Evolutionary conservation across 2,113 vertebrate species (phyloP), one percentile per base, ranked within the genome.

Genomic region (Muntiacus reevesi): DNA sequence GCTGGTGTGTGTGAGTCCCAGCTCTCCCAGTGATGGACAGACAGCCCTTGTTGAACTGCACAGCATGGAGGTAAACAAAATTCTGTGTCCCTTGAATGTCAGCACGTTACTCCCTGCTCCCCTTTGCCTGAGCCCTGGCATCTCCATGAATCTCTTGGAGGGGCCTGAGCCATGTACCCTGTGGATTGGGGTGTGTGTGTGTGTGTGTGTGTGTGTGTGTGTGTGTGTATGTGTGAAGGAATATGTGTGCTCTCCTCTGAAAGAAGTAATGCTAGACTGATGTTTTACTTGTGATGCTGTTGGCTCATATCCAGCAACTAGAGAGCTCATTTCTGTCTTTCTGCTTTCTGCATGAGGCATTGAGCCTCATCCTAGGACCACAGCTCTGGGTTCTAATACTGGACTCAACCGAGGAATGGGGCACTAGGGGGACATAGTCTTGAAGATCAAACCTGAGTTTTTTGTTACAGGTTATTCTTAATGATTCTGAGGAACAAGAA

Each of bases 51-150:
- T 99, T 1, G 98, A 99, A 95, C 96, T 99, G 57, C 99, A 99
- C 98, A 99, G 99, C 98, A 97, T 99, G 96, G 99, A 99, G 99
- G 99, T 99, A 98, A 94, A 27, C 1, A 17, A 36, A 50, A 43
- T 30, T 3, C 21, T 2, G 27, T 50, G 40, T 4, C 28, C 3
- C 3, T 0, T 15, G 4, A 1, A 30, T 13, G 36, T 5, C 3
- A 12, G 54, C 25, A 17, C 1, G 0, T 21, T 19, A 33, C 47
- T 36, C 54, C 28, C 27, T 28, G 25, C n/a, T 50, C 54, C 13
- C 36, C 30, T 85, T 47, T 27, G 7, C 59, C 60, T 23, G 50
- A 93, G 25, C 12, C 43, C 23, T 11, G 16, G 57, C 15, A 11
- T 64, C 64, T 89, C 55, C 27, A 55, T 83, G 28, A 83, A 74